Evolutionary conservation across 2,888 invertebrate genomes (phyloP), one percentile per base, ranked within the genome.

Genomic region (Iselma pallidipennis): DNA sequence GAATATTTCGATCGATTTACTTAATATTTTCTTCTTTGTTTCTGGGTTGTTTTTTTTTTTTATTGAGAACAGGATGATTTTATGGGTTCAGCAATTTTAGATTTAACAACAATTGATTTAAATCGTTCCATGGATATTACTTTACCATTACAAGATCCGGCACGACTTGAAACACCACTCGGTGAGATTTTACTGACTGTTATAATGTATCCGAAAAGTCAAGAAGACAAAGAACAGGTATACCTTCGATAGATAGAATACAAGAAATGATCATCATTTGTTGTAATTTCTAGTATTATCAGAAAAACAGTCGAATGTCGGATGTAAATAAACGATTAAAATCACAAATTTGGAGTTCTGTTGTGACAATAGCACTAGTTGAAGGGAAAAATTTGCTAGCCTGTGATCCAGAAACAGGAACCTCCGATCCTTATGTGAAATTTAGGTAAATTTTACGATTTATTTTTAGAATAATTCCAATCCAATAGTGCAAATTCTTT

Each of bases 281-380:
- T 31, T 31, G 12, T 12, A 31, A 10, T 68, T 86, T 86, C 0
- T 84, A 94, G 94, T 93, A 93, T 79, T 89, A 92, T 72, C 87
- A 92, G 75, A 89, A 89, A 77, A 91, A 89, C 76, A 89, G 89
- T 66, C 87, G 90, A 78, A 81, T 91, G 67, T 89, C 89, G 42
- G 94, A 95, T 76, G 90, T 92, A 58, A 93, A 92, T 78, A 89
- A 91, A 77, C 85, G 91, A 63, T 83, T 95, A 56, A 97, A 96
- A 82, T 95, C 93, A 26, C 97, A 98, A 83, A 94, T 96, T 79
- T 98, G 98, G 98, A 95, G 94, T 78, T 95, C 95, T 2, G 95
- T 97, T 59, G 96, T 99, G 33, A 98, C 97, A 62, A 94, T 98
- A 71, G 91, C 98, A n/a, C 85, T 99, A 68, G 94, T 98, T 23